Conservation (phyloP, 2,888 invertebrate species). For the Synanthedon tipuliformis region DNA sequence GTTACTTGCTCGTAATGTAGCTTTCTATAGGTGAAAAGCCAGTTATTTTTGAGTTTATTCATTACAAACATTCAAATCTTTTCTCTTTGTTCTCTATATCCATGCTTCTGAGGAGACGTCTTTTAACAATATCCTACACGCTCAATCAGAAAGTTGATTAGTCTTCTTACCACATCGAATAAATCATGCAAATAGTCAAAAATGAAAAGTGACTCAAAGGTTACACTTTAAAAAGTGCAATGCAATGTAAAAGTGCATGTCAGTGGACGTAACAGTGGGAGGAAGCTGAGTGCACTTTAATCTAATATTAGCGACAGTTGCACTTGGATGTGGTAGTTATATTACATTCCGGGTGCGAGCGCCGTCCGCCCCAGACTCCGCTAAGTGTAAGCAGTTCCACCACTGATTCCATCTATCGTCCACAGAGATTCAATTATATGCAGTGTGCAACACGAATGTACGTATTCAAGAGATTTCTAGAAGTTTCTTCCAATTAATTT, state of each 20-base stretch:
- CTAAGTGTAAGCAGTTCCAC: conserved; percentile 14
- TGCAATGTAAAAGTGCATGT: background rate
- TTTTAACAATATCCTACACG: too few relatives aligned
- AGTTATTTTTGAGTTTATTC: too few relatives aligned
- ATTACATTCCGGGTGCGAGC: conserved; percentile 2
- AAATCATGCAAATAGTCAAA: too few relatives aligned
- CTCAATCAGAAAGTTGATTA: too few relatives aligned
- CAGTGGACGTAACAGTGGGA: conserved; percentile 1
- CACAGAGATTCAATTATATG: conserved; percentile 18
- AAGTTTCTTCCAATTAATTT: too few relatives aligned
- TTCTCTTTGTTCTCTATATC: too few relatives aligned
- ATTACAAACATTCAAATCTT: too few relatives aligned
- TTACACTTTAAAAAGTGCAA: conserved; percentile 7
- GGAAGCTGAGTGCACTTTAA: conserved; percentile 17
- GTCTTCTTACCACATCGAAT: too few relatives aligned
- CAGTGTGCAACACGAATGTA: conserved; percentile 1
- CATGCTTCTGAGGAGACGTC: too few relatives aligned
- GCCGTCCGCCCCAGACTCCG: conserved; percentile 1
- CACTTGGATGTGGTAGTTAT: conserved; percentile 1
- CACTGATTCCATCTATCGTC: conserved; percentile 11
- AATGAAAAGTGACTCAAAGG: conserved; percentile 6
- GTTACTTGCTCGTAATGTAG: too few relatives aligned
- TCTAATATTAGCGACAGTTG: conserved; percentile 8
- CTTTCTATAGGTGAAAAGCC: too few relatives aligned
- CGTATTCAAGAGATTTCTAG: background rate